Conservation (phyloP, 2,113 vertebrate genomes). For the Periophthalmodon schlosseri region DNA sequence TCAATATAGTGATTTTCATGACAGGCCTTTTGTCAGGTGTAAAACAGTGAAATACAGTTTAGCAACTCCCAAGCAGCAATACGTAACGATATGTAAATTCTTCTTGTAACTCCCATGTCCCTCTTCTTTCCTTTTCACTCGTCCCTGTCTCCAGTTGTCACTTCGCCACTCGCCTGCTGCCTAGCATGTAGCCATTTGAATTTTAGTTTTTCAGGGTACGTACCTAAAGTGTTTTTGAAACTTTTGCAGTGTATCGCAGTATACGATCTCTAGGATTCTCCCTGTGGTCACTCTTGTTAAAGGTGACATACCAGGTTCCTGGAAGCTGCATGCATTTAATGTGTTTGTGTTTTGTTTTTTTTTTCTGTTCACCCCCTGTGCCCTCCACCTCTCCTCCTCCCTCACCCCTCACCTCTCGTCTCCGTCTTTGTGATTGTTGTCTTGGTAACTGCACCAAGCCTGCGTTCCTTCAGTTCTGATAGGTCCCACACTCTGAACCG, state of each 20-base stretch:
- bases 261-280: background rate
- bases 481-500: slow-evolving; percentile 99
- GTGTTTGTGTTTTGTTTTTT: slow-evolving; percentile 67
- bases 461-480: slow-evolving; percentile 99
- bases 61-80: no score
- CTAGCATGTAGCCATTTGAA: background rate
- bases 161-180: background rate
- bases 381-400: slow-evolving; percentile 11
- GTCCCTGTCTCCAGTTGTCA: background rate
- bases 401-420: slow-evolving; percentile 13
- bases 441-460: slow-evolving; percentile 83
- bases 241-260: background rate
- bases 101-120: background rate
- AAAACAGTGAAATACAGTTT: no score
- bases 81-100: no score
- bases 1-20: no score
- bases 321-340: slow-evolving; percentile 97
- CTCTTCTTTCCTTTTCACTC: background rate
- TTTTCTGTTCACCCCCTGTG: slow-evolving; percentile 78
- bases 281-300: slow-evolving; percentile 35
- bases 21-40: no score
- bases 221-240: background rate
- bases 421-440: slow-evolving; percentile 65
- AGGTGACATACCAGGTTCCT: slow-evolving; percentile 77
- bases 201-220: background rate